Evolutionary conservation across 2,888 invertebrate genomes (phyloP).

Genomic region (Cistogaster globosa): DNA sequence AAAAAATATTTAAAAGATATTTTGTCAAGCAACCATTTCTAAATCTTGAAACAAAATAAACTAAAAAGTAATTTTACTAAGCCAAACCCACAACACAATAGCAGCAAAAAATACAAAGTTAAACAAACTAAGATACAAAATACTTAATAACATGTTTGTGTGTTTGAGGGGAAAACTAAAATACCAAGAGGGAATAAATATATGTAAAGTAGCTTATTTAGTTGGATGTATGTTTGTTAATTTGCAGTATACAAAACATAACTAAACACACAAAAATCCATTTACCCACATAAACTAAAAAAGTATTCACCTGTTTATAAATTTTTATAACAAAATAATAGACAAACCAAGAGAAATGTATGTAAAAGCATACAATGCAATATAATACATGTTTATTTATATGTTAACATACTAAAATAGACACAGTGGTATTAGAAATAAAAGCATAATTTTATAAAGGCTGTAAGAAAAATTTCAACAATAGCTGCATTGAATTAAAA

Average conservation of each 20-base stretch:
- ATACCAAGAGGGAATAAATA: not conserved
- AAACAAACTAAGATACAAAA: not conserved
- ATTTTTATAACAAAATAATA: not conserved
- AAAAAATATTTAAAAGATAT: conserved; percentile 14
- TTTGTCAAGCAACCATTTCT: not conserved
- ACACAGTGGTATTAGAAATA: not conserved
- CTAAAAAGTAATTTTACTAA: not conserved
- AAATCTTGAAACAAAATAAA: conserved; percentile 6
- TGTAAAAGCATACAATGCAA: not conserved
- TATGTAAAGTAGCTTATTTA: conserved; percentile 21
- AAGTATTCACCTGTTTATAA: conserved; percentile 35
- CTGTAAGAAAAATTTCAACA: too few relatives aligned
- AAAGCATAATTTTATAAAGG: not conserved
- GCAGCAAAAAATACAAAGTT: not conserved
- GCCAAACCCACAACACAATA: not conserved
- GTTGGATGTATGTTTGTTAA: too few relatives aligned
- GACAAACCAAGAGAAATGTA: conserved; percentile 7
- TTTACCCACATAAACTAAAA: conserved; percentile 20
- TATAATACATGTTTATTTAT: conserved; percentile 15
- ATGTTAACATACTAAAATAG: not conserved
- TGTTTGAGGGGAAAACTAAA: not conserved
- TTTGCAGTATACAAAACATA: not conserved
- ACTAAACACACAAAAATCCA: not conserved
- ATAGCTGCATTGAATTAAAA: too few relatives aligned
- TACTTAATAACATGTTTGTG: not conserved